Percentiles rank a stretch among this genome's conserved stretches.
Conservation (phyloP, 2,113 vertebrate genomes). For the Apaloderma vittatum region DNA sequence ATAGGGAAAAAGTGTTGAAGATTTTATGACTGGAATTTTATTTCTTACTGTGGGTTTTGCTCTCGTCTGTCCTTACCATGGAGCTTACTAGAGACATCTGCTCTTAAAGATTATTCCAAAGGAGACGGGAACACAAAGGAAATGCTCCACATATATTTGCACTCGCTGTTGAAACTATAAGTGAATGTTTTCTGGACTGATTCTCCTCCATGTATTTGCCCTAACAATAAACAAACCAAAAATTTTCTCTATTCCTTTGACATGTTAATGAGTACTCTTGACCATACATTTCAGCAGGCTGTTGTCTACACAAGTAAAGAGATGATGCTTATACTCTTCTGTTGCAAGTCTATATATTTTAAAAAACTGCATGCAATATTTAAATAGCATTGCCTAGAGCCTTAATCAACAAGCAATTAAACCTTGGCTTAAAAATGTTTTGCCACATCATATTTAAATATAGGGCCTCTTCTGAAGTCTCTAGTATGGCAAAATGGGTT, state of each 20-base stretch:
- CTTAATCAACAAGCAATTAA: neutral
- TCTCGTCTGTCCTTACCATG: neutral
- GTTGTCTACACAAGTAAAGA: neutral
- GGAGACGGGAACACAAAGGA: neutral
- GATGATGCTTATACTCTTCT: neutral
- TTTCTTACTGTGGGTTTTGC: neutral
- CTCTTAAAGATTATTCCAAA: neutral
- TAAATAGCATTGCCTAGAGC: neutral
- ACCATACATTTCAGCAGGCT: neutral
- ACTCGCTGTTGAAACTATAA: neutral
- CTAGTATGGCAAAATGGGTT: neutral
- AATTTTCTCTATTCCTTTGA: neutral
- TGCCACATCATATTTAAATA: rapidly evolving
- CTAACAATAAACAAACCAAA: neutral
- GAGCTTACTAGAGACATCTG: neutral
- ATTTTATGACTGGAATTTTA: neutral
- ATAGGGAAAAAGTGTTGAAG: neutral
- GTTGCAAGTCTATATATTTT: neutral
- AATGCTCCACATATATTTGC: neutral
- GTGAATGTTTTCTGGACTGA: neutral
- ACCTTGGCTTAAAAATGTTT: neutral
- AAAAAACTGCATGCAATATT: neutral
- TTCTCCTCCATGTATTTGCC: neutral
- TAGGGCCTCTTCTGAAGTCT: neutral
- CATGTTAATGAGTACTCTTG: neutral